Evolutionary conservation across 1,140 invertebrate species (phyloP).

Genomic region (Drosophila ambigua): DNA sequence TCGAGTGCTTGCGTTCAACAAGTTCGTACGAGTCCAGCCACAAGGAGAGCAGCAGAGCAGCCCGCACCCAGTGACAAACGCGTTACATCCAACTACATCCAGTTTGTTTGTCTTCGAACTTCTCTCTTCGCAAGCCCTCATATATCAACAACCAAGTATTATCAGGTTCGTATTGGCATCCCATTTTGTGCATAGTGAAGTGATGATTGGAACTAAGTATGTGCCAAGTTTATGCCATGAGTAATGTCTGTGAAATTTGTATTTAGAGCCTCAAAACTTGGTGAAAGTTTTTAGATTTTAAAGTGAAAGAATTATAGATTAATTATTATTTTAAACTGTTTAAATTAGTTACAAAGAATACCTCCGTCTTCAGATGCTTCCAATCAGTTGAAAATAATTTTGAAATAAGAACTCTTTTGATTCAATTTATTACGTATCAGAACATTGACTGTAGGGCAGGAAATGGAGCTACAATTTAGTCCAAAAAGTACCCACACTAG

Average conservation of each 20-base stretch:
- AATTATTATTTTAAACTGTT: no score
- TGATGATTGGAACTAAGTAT: no score
- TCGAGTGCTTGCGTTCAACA: slow-evolving; percentile 76
- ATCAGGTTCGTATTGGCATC: slow-evolving; percentile 28
- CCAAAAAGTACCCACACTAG: no score
- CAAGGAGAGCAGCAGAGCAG: slow-evolving; percentile 12
- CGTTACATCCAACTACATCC: slow-evolving; percentile 1
- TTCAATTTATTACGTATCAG: no score
- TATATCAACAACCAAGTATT: slow-evolving; percentile 1
- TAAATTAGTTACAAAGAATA: no score
- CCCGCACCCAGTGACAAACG: slow-evolving; percentile 10
- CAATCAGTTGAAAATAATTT: no score
- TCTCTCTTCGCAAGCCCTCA: slow-evolving; percentile 2
- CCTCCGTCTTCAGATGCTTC: no score
- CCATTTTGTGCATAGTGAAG: not conserved
- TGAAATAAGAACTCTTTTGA: no score
- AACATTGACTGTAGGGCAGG: no score
- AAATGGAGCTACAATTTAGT: no score
- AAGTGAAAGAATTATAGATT: not conserved
- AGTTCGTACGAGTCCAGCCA: slow-evolving; percentile 49
- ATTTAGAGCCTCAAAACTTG: not conserved
- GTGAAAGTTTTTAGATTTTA: not conserved
- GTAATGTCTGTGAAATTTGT: not conserved
- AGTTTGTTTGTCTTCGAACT: not conserved
- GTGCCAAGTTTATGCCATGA: no score